Percentiles rank a stretch among this genome's conserved stretches.
Evolutionary conservation across 1,140 invertebrate genomes (phyloP).

Genomic region (Arctopsyche grandis): DNA sequence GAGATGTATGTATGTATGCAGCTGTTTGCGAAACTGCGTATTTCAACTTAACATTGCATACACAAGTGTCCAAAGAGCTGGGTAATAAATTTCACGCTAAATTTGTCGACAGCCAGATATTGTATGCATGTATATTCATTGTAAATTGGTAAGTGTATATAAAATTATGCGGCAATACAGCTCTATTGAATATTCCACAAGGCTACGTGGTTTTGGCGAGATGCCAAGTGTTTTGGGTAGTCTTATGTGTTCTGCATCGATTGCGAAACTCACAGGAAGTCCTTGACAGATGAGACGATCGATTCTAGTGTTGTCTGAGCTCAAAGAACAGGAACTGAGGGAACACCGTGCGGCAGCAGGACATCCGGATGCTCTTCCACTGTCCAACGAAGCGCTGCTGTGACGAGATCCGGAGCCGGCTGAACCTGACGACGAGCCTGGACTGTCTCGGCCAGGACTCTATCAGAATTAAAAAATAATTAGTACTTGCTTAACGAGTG

Average conservation of each 20-base stretch:
- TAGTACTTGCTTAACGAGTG: too few relatives aligned
- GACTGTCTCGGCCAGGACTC: conserved; percentile 89
- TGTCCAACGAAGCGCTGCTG: conserved; percentile 92
- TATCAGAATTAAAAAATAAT: conserved; percentile 59
- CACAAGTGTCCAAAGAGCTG: too few relatives aligned
- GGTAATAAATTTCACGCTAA: too few relatives aligned
- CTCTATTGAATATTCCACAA: too few relatives aligned
- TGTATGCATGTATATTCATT: too few relatives aligned
- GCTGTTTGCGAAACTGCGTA: too few relatives aligned
- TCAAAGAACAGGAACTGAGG: conserved; percentile 79
- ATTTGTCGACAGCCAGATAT: too few relatives aligned
- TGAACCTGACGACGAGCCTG: conserved; percentile 86
- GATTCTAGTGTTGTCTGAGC: conserved; percentile 75
- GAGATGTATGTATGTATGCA: too few relatives aligned
- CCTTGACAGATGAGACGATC: conserved; percentile 74
- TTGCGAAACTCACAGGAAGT: conserved; percentile 64
- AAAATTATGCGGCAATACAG: too few relatives aligned
- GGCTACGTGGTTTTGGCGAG: neutral
- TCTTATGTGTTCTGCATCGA: neutral
- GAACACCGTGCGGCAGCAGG: conserved; percentile 72
- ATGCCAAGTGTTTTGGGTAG: neutral
- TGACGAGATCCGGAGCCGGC: conserved; percentile 76
- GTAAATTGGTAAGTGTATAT: too few relatives aligned
- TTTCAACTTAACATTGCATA: too few relatives aligned
- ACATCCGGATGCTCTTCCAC: conserved; percentile 84